Evolutionary conservation across 2,888 invertebrate genomes (phyloP).

Genomic region (Scaptomyza caliginosa): DNA sequence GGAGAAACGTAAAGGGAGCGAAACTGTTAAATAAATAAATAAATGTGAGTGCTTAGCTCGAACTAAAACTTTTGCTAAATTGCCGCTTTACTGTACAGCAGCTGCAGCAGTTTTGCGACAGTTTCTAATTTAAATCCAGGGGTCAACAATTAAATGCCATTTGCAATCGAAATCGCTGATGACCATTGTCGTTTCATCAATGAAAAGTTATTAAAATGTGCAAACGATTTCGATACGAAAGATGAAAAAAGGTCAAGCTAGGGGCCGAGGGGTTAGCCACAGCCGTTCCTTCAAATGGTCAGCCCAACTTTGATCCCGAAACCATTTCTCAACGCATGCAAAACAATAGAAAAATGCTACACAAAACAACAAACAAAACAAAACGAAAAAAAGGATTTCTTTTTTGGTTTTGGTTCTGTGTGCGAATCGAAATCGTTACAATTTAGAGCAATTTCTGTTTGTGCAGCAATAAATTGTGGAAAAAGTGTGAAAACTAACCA

Average conservation of each 20-base stretch:
- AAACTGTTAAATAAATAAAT: not conserved
- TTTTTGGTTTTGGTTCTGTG: conserved; percentile 45
- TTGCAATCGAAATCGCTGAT: conserved; percentile 51
- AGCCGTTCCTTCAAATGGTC: conserved; percentile 51
- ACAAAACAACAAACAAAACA: conserved; percentile 19
- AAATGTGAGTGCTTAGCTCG: not conserved
- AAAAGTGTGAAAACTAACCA: conserved; percentile 46
- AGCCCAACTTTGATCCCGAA: conserved; percentile 19
- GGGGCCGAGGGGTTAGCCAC: conserved; percentile 42
- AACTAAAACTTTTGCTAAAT: no score
- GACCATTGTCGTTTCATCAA: conserved; percentile 45
- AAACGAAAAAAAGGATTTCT: no score
- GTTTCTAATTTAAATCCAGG: conserved; percentile 13
- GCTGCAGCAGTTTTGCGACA: conserved; percentile 37
- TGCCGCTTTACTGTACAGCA: conserved; percentile 12
- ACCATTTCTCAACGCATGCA: conserved; percentile 71
- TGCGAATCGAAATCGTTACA: conserved; percentile 57
- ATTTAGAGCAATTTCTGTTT: conserved; percentile 59
- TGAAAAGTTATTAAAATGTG: conserved; percentile 78
- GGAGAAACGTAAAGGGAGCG: no score
- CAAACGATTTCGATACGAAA: conserved; percentile 54
- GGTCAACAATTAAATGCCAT: conserved; percentile 79
- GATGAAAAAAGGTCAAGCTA: conserved; percentile 70
- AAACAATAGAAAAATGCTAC: conserved; percentile 57
- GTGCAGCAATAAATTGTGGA: conserved; percentile 66